phyloP scores from a whole-genome alignment of 2,888 invertebrate genomes.

The Folsomia candida region DNA sequence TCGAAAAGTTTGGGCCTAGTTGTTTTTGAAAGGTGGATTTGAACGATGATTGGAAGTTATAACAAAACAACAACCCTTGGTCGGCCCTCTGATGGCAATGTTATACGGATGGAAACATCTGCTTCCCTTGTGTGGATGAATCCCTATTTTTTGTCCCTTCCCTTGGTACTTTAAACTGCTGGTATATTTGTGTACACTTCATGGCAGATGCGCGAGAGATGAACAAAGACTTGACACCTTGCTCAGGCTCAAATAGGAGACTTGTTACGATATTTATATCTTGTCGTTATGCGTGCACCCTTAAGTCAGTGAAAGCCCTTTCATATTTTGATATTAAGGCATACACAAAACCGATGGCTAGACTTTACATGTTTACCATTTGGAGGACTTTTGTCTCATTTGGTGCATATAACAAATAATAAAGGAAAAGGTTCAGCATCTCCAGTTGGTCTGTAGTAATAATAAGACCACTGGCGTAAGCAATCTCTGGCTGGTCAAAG shows the following conservation, averaged over 20 bases:
- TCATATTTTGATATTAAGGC: too few relatives aligned
- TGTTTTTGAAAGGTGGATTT: not conserved
- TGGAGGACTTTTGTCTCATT: too few relatives aligned
- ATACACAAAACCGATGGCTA: too few relatives aligned
- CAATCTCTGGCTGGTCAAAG: too few relatives aligned
- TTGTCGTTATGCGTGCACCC: not conserved
- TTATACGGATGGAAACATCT: not conserved
- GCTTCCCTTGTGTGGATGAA: not conserved
- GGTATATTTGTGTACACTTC: not conserved
- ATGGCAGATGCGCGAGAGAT: not conserved
- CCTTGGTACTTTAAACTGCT: not conserved
- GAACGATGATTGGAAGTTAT: too few relatives aligned
- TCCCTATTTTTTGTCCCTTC: not conserved
- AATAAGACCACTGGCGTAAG: not conserved
- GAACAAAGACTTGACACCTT: slow-evolving; percentile 1
- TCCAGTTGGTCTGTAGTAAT: too few relatives aligned
- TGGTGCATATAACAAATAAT: too few relatives aligned
- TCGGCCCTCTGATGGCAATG: not conserved
- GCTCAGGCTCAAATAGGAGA: not conserved
- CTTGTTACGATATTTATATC: not conserved
- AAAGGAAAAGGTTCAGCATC: not conserved
- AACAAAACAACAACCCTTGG: too few relatives aligned
- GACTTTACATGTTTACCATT: too few relatives aligned
- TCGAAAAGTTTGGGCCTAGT: not conserved
- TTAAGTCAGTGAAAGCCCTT: not conserved